Evolutionary conservation across 2,888 invertebrate genomes (phyloP).

Genomic region (Fragum fragum): DNA sequence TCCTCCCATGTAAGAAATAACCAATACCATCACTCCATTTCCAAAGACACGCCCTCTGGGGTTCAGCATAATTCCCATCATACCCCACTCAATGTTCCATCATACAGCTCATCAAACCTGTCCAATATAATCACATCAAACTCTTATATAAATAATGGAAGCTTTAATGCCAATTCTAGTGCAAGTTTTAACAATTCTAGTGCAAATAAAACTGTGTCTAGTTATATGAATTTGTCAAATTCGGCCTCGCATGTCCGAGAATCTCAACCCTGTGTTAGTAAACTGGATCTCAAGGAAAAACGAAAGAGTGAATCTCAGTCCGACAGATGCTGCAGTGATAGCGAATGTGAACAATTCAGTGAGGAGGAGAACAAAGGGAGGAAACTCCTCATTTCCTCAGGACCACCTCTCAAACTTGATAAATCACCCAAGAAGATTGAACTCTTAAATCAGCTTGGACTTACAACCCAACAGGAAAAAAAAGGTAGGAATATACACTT

Average conservation of each 20-base stretch:
- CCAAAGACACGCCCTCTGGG: not conserved
- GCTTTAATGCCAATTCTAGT: conserved; percentile 8
- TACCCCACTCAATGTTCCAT: conserved; percentile 57
- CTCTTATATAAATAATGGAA: not conserved
- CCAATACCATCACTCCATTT: conserved; percentile 11
- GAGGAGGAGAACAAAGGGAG: conserved; percentile 71
- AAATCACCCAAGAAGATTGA: conserved; percentile 79
- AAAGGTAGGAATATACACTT: conserved; percentile 76
- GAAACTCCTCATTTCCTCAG: conserved; percentile 79
- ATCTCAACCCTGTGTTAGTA: conserved; percentile 76
- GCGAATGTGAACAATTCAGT: conserved; percentile 77
- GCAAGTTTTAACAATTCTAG: conserved; percentile 8
- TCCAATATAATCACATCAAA: conserved; percentile 2
- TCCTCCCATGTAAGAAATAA: conserved; percentile 11
- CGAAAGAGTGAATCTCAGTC: conserved; percentile 77
- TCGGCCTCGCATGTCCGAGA: conserved; percentile 39
- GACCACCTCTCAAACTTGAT: conserved; percentile 82
- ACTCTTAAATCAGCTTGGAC: conserved; percentile 79
- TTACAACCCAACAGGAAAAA: conserved; percentile 79
- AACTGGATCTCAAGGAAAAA: conserved; percentile 84
- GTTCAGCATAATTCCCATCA: conserved; percentile 34
- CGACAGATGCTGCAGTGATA: conserved; percentile 75
- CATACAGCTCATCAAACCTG: conserved; percentile 46
- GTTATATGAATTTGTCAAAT: conserved; percentile 4
- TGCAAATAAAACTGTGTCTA: not conserved